These are phyloP conservation scores for Pyrgilauda ruficollis DNA, from an alignment of 2,113 vertebrate species.

Conservation along the genomic window DNA sequence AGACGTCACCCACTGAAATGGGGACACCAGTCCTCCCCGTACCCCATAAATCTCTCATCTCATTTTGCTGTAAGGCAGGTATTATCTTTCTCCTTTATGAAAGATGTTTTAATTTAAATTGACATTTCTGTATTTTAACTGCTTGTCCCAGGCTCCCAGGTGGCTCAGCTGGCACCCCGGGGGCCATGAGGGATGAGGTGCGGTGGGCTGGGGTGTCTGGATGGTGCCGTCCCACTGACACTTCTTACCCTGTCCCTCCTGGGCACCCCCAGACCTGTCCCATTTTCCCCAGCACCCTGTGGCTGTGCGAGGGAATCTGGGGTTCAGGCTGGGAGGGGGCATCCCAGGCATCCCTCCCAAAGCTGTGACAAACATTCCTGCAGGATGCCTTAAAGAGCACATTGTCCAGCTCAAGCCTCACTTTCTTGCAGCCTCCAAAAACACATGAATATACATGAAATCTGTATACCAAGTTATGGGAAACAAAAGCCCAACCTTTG, in stretches of 20 bases:
- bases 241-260: not conserved
- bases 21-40: not conserved
- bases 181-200: not conserved
- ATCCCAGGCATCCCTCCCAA: not conserved
- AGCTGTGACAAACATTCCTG: not conserved
- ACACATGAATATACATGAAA: not conserved
- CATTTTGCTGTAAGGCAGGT: not conserved
- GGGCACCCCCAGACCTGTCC: not conserved
- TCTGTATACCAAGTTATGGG: not conserved
- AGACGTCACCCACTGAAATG: not conserved
- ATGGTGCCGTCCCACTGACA: not conserved
- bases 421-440: not conserved
- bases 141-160: not conserved
- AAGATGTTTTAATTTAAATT: conserved; percentile 27
- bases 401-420: not conserved
- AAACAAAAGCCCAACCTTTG: not conserved
- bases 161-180: accelerated
- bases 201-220: not conserved
- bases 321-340: not conserved
- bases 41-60: not conserved
- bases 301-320: accelerated
- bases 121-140: conserved; percentile 16
- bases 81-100: conserved; percentile 3
- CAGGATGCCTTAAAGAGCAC: not conserved
- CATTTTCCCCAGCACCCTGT: accelerated